A percentile compares a stretch with the other conserved stretches of the same genome.
Conservation (phyloP, 2,888 invertebrate species). For the Thelaira solivaga region DNA sequence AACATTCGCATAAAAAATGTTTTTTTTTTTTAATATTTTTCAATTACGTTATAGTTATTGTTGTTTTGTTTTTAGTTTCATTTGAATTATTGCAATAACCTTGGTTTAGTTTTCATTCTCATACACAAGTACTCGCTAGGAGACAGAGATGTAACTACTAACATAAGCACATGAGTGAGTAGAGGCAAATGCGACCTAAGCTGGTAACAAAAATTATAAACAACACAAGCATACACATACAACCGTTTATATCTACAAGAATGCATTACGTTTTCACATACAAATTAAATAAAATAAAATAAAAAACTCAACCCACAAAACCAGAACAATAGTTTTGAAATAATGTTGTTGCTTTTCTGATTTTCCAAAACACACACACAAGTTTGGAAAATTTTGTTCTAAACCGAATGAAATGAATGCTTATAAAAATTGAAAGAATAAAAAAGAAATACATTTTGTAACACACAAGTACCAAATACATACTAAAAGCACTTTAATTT, state of each 20-base stretch:
- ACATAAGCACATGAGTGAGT: no score
- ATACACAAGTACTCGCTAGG: slow-evolving; percentile 9
- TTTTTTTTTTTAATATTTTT: slow-evolving; percentile 40
- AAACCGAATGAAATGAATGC: slow-evolving; percentile 6
- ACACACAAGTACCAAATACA: slow-evolving; percentile 55
- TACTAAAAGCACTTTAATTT: slow-evolving; percentile 49
- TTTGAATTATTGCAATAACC: slow-evolving; percentile 63
- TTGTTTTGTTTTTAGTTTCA: slow-evolving; percentile 56
- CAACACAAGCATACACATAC: neutral
- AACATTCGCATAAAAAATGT: slow-evolving; percentile 20
- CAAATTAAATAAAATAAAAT: slow-evolving; percentile 2
- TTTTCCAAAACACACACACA: slow-evolving; percentile 38
- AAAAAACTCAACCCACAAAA: slow-evolving; percentile 10
- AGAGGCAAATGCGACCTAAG: neutral
- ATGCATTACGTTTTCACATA: no score
- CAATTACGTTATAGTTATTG: slow-evolving; percentile 35
- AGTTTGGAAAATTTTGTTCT: neutral
- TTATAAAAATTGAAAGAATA: no score
- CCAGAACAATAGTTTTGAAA: slow-evolving; percentile 56
- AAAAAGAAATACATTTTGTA: slow-evolving; percentile 8
- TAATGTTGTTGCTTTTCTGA: slow-evolving; percentile 6
- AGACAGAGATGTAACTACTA: neutral
- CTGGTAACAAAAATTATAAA: neutral
- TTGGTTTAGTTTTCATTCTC: slow-evolving; percentile 63
- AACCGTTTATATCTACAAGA: no score